Percentiles rank a stretch among this genome's conserved stretches.
These are phyloP conservation scores for Grapholita molesta DNA, from an alignment of 1,140 invertebrate genomes.

Conservation along the genomic window DNA sequence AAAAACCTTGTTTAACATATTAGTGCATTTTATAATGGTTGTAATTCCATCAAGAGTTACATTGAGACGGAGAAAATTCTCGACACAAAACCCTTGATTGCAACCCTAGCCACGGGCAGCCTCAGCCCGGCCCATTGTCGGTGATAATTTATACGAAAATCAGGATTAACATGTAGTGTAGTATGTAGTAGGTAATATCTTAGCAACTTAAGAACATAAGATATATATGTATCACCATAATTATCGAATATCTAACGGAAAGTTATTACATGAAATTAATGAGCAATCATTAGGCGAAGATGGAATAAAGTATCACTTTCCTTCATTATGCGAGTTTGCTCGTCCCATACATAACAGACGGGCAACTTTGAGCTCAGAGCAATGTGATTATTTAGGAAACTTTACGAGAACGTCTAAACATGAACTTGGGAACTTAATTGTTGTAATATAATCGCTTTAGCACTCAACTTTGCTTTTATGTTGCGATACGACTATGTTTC, in stretches of 20 bases:
- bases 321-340: neutral
- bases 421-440: conserved; percentile 54
- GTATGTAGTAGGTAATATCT: neutral
- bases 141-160: too few species aligned
- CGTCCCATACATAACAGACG: conserved; percentile 21
- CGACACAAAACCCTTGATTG: too few species aligned
- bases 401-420: conserved; percentile 62
- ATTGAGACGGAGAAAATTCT: too few species aligned
- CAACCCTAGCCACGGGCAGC: too few species aligned
- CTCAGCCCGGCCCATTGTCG: too few species aligned
- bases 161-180: too few species aligned
- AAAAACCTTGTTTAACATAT: too few species aligned
- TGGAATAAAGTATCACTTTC: conserved; percentile 21
- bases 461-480: conserved; percentile 49
- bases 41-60: too few species aligned
- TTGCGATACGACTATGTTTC: neutral
- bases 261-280: neutral
- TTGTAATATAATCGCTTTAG: conserved; percentile 59
- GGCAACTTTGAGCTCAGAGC: conserved; percentile 41
- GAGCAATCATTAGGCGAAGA: neutral
- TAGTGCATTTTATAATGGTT: too few species aligned
- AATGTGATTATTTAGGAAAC: conserved; percentile 60
- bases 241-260: conserved; percentile 2
- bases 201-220: neutral
- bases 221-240: neutral